A percentile compares a stretch with the other conserved stretches of the same genome.
Evolutionary conservation across 2,888 invertebrate genomes (phyloP).

Genomic region (Dicranocentrus wangi): DNA sequence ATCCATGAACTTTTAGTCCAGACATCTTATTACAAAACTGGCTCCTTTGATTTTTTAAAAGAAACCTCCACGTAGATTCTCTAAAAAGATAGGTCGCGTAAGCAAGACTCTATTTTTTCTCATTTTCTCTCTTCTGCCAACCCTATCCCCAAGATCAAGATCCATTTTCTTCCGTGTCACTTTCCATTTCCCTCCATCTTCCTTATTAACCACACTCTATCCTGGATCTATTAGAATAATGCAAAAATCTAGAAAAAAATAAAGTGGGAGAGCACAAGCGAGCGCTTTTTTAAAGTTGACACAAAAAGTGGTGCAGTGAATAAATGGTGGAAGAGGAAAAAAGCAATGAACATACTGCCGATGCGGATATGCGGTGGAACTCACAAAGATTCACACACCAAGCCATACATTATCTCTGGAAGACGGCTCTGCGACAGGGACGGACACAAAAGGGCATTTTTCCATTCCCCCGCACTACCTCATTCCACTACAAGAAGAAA

Average conservation of each 20-base stretch:
- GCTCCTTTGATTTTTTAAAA: not conserved
- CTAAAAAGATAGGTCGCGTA: too few relatives aligned
- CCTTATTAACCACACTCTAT: constrained; percentile 11
- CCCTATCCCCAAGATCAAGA: constrained; percentile 51
- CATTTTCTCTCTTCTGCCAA: constrained; percentile 34
- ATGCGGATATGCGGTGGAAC: constrained; percentile 50
- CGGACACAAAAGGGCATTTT: constrained; percentile 35
- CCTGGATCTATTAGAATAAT: not conserved
- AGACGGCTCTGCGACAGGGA: not conserved
- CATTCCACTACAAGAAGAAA: not conserved
- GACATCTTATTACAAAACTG: not conserved
- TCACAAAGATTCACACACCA: not conserved
- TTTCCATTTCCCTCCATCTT: constrained; percentile 31
- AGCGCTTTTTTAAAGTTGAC: too few relatives aligned
- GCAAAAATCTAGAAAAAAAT: not conserved
- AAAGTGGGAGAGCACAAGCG: too few relatives aligned
- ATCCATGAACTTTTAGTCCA: too few relatives aligned
- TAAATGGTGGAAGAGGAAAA: constrained; percentile 27
- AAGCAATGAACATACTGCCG: not conserved
- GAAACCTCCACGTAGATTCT: not conserved
- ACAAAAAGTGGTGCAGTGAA: constrained; percentile 25
- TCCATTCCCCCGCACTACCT: not conserved
- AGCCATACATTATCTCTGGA: constrained; percentile 25
- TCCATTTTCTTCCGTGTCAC: constrained; percentile 60
- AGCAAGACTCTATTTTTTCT: constrained; percentile 45